phyloP scores from a whole-genome alignment of 2,797 vertebrate genomes.

The Melanotaenia trifasciata region DNA sequence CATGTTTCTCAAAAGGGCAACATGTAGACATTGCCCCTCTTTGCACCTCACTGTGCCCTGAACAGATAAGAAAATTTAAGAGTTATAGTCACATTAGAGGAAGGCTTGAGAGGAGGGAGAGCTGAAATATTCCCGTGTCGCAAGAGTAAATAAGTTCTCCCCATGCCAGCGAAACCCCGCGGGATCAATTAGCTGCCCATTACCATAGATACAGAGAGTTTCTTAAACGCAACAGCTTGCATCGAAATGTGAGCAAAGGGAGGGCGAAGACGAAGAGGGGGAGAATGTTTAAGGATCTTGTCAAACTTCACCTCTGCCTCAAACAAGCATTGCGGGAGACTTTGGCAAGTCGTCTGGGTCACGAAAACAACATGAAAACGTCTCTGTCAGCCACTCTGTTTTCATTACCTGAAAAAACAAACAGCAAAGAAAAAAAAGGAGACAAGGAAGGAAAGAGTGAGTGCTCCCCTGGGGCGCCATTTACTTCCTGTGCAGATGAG shows the following conservation, averaged over 20 bases:
- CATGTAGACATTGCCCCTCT: conserved; percentile 65
- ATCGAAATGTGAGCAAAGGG: conserved; percentile 52
- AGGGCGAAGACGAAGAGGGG: background rate
- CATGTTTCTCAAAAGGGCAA: conserved; percentile 66
- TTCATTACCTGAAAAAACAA: conserved; percentile 83
- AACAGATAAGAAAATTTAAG: conserved; percentile 74
- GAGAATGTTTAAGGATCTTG: conserved; percentile 60
- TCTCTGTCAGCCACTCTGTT: conserved; percentile 83
- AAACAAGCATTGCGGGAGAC: conserved; percentile 74
- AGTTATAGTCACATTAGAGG: conserved; percentile 69
- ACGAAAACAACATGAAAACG: conserved; percentile 75
- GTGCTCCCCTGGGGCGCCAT: conserved; percentile 70
- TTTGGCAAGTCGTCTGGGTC: conserved; percentile 73
- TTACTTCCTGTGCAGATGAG: conserved; percentile 79
- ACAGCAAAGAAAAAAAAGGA: conserved; percentile 54
- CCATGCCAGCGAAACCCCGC: conserved; percentile 59
- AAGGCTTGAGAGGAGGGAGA: conserved; percentile 44
- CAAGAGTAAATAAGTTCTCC: conserved; percentile 74
- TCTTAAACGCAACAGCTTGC: conserved; percentile 66
- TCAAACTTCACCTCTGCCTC: conserved; percentile 78
- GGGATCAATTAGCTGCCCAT: conserved; percentile 77
- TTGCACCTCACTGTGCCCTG: conserved; percentile 69
- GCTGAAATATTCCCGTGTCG: conserved; percentile 66
- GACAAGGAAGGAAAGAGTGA: conserved; percentile 70
- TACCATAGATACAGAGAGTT: conserved; percentile 67